Conservation (phyloP, 1,140 invertebrate species). For the Anadara kagoshimensis region DNA sequence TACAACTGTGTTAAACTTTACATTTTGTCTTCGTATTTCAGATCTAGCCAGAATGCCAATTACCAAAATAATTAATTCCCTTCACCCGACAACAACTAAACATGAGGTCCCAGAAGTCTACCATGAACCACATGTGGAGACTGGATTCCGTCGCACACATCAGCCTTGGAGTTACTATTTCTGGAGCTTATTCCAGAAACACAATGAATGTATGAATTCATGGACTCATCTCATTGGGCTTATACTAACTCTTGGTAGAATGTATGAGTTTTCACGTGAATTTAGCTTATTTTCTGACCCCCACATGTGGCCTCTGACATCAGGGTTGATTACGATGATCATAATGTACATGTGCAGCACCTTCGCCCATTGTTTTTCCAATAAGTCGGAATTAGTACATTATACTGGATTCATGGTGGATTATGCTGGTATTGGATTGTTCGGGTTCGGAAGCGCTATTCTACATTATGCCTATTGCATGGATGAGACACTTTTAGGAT, state of each 20-base stretch:
- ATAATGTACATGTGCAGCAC: constrained; percentile 67
- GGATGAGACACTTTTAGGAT: constrained; percentile 51
- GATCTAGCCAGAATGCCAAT: constrained; percentile 3
- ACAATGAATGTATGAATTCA: constrained; percentile 73
- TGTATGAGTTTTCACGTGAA: constrained; percentile 51
- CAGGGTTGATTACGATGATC: constrained; percentile 63
- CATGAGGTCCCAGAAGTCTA: constrained; percentile 66
- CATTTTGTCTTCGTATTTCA: too few species aligned
- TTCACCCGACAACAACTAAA: constrained; percentile 53
- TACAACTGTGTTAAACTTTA: too few species aligned
- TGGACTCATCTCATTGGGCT: constrained; percentile 72
- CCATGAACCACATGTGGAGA: constrained; percentile 69
- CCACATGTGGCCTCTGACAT: constrained; percentile 68
- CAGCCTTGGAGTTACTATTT: constrained; percentile 71
- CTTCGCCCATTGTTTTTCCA: constrained; percentile 67
- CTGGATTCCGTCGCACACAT: constrained; percentile 68
- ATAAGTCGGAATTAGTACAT: constrained; percentile 67
- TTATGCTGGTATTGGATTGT: constrained; percentile 71
- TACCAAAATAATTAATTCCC: not conserved
- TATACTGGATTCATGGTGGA: constrained; percentile 72
- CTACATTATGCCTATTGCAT: constrained; percentile 68
- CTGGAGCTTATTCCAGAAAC: constrained; percentile 69
- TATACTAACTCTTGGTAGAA: constrained; percentile 46
- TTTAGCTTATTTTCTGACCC: constrained; percentile 66
- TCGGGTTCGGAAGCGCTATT: constrained; percentile 70